Conservation (phyloP, 1,140 invertebrate genomes). For the Xylocopa sonorina region DNA sequence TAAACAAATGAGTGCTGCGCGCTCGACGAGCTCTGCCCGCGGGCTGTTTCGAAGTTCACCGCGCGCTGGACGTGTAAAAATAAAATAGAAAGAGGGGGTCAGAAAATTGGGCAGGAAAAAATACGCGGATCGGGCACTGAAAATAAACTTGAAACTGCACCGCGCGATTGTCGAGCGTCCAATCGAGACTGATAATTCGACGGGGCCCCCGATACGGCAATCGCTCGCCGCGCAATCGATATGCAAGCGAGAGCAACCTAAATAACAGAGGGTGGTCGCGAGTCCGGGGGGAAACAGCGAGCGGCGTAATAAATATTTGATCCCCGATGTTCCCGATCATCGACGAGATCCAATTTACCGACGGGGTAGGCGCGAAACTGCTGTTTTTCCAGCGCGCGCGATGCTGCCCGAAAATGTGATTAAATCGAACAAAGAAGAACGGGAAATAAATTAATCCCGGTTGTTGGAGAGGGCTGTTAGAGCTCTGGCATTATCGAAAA, state of each 20-base stretch:
- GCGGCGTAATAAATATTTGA: slow-evolving; percentile 46
- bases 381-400: slow-evolving; percentile 12
- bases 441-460: slow-evolving; percentile 33
- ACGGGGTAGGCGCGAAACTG: slow-evolving; percentile 13
- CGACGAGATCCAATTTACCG: slow-evolving; percentile 34
- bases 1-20: too few relatives aligned
- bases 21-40: too few relatives aligned
- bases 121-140: not conserved
- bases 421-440: slow-evolving; percentile 29
- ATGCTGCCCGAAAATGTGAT: slow-evolving; percentile 14
- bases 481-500: slow-evolving; percentile 17
- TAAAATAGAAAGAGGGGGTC: too few relatives aligned
- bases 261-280: not conserved
- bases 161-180: not conserved
- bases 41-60: too few relatives aligned
- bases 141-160: not conserved
- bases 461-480: too few relatives aligned
- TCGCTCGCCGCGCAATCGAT: slow-evolving; percentile 14
- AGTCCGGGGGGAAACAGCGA: slow-evolving; percentile 19
- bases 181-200: slow-evolving; percentile 7
- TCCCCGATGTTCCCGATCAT: slow-evolving; percentile 16
- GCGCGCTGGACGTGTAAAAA: too few relatives aligned
- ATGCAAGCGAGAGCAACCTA: slow-evolving; percentile 3
- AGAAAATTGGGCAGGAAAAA: not conserved
- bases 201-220: not conserved